Evolutionary conservation across 2,113 vertebrate species (phyloP), one percentile per base, ranked within the genome.

Genomic region (Tonatia bakeri): DNA sequence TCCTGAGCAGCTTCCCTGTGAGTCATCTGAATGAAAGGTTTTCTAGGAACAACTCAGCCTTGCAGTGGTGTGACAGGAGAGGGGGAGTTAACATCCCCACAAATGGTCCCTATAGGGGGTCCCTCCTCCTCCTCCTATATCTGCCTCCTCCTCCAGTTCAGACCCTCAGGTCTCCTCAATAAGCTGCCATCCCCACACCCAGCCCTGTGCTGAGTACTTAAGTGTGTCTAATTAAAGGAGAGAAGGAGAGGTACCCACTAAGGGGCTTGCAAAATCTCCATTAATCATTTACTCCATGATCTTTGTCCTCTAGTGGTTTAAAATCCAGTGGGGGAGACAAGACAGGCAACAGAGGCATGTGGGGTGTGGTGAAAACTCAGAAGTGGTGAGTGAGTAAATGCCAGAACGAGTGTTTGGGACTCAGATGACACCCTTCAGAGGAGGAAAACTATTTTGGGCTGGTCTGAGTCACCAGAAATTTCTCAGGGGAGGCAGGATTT

Each of bases 401-500:
- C 80, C 54, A 19, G 80, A 61, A 85, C 24, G 73, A 76, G 83
- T 17, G 50, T 33, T 87, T 50, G 70, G 47, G 54, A 75, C 82
- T 91, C 70, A 59, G 52, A 38, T 93, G 67, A 45, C 56, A 50
- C 22, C 31, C 61, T 67, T 43, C 2, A 3, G 26, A 50, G 73
- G 80, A 87, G 87, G 75, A 76, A 72, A 52, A n/a, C 47, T 73
- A 19, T 69, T 56, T 28, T 89, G 50, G 75, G 88, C 85, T 86
- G 91, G 10, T 54, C 72, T 81, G 59, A 91, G 38, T 96, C 94
- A 94, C 69, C 38, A 5, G 33, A 77, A 56, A 52, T 19, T 82
- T 84, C 79, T 94, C 83, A 33, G 28, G 61, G 86, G 43, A 72
- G 56, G 40, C 33, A 64, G 54, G 83, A 69, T 91, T 91, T 89